Base-by-base conservation (phyloP, 2,888 invertebrate genomes). In the Poecilobothrus nobilitatus region DNA sequence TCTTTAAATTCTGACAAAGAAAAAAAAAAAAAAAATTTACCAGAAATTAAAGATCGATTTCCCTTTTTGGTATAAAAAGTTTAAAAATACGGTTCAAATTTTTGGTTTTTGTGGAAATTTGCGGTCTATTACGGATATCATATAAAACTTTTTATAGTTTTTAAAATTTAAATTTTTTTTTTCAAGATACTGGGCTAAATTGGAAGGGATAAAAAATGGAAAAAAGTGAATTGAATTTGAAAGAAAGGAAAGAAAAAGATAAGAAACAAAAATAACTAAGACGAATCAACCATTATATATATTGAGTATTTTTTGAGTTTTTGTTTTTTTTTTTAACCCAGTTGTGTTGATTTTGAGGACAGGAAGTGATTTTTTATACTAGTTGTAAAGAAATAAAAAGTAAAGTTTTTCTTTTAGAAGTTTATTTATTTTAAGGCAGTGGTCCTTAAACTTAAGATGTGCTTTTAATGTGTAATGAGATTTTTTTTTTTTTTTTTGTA, bases 21-120 rank as follows among this genome's bases (percentile, higher is more conserved):
- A 27, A 4, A 27, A 27, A 2, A 27, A 2, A 27, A 5, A 27
- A 27, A 27, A 27, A 27, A 27, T 53, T 53, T 8, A 18, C 53
- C 53, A 53, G 53, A 53, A 53, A 53, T 53, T 53, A 53, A 53
- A 53, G 53, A 53, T 53, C 7, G 53, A 53, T 53, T 53, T 53
- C 53, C 15, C 18, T 53, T 53, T 53, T 53, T 8, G 53, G 53
- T 18, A n/a, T 9, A 12, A 41, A 53, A 15, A 9, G 53, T 53
- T 53, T 53, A 53, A 53, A 53, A 53, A 12, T 53, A 15, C 53
- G 53, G 12, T 53, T 53, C 3, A 53, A 53, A 9, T 18, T 53
- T 53, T 41, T 41, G n/a, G n/a, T 41, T 41, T 15, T 53, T 18
- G n/a, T 53, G 53, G n/a, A 53, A 53, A 53, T 53, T 53, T 53